Percentiles rank a stretch among this genome's conserved stretches.
Evolutionary conservation across 2,888 invertebrate species (phyloP).

Genomic region (Pollenia angustigena): DNA sequence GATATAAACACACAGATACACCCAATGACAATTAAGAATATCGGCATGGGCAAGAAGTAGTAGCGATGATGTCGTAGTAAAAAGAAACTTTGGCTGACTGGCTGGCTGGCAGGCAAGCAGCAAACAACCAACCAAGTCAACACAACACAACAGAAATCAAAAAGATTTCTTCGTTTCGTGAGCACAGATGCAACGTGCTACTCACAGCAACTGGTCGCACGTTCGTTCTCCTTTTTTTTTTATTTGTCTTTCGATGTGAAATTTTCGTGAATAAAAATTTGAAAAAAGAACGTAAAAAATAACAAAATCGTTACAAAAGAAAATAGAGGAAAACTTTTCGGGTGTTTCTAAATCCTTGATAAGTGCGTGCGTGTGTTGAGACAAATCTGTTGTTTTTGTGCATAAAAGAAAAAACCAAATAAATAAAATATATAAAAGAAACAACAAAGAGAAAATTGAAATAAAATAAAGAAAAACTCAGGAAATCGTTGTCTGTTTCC

Average conservation of each 20-base stretch:
- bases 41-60: slow-evolving; percentile 57
- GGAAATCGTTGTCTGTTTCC: slow-evolving; percentile 58
- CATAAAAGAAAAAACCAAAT: slow-evolving; percentile 3
- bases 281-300: slow-evolving; percentile 8
- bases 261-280: slow-evolving; percentile 47
- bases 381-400: slow-evolving; percentile 2
- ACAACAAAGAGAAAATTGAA: slow-evolving; percentile 23
- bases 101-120: slow-evolving; percentile 53
- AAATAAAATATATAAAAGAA: slow-evolving; percentile 28
- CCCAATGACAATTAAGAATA: slow-evolving; percentile 31
- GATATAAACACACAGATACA: slow-evolving; percentile 4
- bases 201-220: slow-evolving; percentile 79
- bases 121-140: slow-evolving; percentile 72
- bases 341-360: not conserved
- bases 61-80: slow-evolving; percentile 23
- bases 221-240: slow-evolving; percentile 70
- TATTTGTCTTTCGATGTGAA: slow-evolving; percentile 41
- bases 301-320: slow-evolving; percentile 53
- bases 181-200: slow-evolving; percentile 81
- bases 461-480: slow-evolving; percentile 49
- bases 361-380: slow-evolving; percentile 32
- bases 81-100: slow-evolving; percentile 32
- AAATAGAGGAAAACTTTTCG: slow-evolving; percentile 51
- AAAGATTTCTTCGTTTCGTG: slow-evolving; percentile 77
- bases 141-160: slow-evolving; percentile 78